A percentile compares a stretch with the other conserved stretches of the same genome.
Evolutionary conservation across 2,797 vertebrate genomes (phyloP).

Genomic region (Brotogeris chrysoptera): DNA sequence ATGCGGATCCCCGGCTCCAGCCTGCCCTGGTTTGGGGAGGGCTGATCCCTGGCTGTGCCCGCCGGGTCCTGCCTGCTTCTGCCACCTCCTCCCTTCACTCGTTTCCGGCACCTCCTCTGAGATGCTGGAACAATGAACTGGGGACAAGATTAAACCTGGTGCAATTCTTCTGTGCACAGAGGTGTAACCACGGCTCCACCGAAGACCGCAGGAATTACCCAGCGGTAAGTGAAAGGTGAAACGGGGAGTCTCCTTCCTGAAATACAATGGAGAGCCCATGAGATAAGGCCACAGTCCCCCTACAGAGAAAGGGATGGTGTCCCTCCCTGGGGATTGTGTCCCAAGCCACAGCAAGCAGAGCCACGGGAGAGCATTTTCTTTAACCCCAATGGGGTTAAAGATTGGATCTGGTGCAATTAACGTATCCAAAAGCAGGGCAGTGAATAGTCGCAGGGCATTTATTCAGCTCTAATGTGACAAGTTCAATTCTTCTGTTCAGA

Average conservation of each 20-base stretch:
- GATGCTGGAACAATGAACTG: constrained; percentile 5
- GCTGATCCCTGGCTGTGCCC: neutral
- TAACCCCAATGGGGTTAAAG: constrained; percentile 15
- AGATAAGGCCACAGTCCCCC: constrained; percentile 8
- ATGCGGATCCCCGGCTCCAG: neutral
- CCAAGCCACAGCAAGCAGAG: neutral
- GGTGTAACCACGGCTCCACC: neutral
- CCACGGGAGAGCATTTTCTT: neutral
- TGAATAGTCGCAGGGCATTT: constrained; percentile 48
- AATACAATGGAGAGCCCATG: neutral
- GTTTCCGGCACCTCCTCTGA: constrained; percentile 19
- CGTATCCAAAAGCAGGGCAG: neutral
- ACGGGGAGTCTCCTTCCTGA: neutral
- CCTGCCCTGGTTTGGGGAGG: neutral
- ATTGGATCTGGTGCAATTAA: constrained; percentile 39
- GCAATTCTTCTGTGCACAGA: neutral
- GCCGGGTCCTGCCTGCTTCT: neutral
- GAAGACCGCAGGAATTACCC: constrained; percentile 41
- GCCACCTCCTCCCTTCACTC: neutral
- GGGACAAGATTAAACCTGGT: constrained; percentile 40
- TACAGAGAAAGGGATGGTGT: neutral
- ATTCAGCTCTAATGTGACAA: constrained; percentile 54
- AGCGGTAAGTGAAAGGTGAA: neutral
- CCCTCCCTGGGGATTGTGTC: neutral
- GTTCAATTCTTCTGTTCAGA: constrained; percentile 59